Conservation (phyloP, 1,140 invertebrate species). For the Oscheius sp. region DNA sequence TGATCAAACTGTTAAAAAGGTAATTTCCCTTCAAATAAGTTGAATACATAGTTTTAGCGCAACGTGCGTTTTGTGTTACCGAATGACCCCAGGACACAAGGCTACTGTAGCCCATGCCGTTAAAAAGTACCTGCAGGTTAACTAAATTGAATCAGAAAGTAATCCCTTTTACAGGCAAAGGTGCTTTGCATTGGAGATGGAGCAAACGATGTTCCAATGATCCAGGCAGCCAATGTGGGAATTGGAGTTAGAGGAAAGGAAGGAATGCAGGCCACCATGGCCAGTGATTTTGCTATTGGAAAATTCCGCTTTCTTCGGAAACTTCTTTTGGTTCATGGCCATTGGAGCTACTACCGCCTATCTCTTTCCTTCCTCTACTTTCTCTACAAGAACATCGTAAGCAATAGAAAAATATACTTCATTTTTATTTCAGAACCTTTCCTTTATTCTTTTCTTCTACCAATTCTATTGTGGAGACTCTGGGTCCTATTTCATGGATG, state of each 20-base stretch:
- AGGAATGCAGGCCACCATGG: constrained; percentile 74
- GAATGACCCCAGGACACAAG: constrained; percentile 93
- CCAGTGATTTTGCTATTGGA: constrained; percentile 92
- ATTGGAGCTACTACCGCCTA: constrained; percentile 89
- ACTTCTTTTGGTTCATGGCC: constrained; percentile 88
- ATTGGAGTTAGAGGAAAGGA: constrained; percentile 61
- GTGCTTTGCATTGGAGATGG: constrained; percentile 93
- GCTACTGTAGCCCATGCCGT: constrained; percentile 91
- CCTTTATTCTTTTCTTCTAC: constrained; percentile 96
- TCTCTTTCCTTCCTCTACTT: constrained; percentile 95
- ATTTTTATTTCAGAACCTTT: constrained; percentile 71
- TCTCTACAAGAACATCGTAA: constrained; percentile 96
- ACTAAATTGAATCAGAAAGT: too few species aligned
- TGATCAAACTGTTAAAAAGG: not conserved
- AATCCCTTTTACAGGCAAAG: constrained; percentile 75
- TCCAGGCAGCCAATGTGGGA: constrained; percentile 96
- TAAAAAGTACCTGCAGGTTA: not conserved
- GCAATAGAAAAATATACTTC: not conserved
- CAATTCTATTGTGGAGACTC: constrained; percentile 97
- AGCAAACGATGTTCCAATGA: constrained; percentile 99
- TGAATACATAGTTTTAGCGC: constrained; percentile 23
- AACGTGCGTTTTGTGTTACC: constrained; percentile 82
- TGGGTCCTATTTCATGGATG: constrained; percentile 67
- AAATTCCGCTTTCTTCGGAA: constrained; percentile 93
- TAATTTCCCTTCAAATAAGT: not conserved